phyloP scores from a whole-genome alignment of 2,797 vertebrate genomes.

The Acropternis orthonyx region DNA sequence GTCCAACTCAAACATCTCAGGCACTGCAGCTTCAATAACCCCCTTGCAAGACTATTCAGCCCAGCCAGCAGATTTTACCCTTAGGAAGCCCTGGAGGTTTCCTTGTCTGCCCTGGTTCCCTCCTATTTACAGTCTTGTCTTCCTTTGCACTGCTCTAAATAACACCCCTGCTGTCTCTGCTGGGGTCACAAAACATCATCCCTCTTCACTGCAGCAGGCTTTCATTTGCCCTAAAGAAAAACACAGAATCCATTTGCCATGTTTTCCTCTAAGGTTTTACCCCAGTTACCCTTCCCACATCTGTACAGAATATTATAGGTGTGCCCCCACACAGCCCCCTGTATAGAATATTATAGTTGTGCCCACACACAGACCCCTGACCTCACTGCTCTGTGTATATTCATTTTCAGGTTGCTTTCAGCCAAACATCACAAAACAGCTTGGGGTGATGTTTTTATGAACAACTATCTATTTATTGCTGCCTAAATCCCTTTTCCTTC shows the following conservation, averaged over 20 bases:
- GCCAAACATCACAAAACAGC: background rate
- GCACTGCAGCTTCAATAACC: background rate
- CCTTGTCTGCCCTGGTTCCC: background rate
- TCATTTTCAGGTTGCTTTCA: background rate
- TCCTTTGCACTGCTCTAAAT: background rate
- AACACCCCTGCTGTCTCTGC: background rate
- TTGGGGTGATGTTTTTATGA: fast-evolving
- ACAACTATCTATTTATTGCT: background rate
- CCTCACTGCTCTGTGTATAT: background rate
- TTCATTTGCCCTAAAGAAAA: background rate
- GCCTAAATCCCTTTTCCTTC: background rate
- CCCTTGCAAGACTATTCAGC: background rate
- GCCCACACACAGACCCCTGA: background rate
- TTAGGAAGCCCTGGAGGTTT: background rate
- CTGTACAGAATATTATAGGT: background rate
- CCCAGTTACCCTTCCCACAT: background rate
- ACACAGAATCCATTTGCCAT: background rate
- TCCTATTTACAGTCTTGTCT: background rate
- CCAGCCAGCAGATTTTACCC: background rate
- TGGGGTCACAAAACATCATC: background rate
- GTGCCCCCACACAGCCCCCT: background rate
- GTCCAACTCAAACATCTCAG: background rate
- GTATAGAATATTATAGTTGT: background rate
- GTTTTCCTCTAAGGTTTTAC: background rate
- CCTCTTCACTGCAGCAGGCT: background rate